Percentiles rank a stretch among this genome's conserved stretches.
Conservation (phyloP, 1,140 invertebrate species). For the fruit fly (Drosophila melanogaster) region DNA sequence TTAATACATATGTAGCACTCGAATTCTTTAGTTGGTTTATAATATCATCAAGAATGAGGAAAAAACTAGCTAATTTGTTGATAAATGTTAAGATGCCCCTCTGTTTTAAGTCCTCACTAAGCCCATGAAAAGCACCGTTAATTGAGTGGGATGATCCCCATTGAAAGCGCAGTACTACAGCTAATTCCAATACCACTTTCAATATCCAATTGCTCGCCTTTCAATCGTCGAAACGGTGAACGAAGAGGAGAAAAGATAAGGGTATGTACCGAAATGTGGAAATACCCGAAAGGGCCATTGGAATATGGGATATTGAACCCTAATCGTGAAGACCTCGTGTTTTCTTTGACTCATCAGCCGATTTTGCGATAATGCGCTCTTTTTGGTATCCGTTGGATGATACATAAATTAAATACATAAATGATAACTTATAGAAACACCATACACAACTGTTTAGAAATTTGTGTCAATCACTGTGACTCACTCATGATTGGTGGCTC, state of each 20-base stretch:
- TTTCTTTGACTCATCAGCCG: not conserved
- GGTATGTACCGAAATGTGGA: slow-evolving; percentile 1
- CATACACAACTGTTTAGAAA: not conserved
- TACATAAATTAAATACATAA: not conserved
- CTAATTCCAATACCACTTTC: slow-evolving; percentile 39
- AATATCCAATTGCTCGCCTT: slow-evolving; percentile 19
- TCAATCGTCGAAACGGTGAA: not conserved
- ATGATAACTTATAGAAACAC: not conserved
- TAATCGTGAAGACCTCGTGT: slow-evolving; percentile 5
- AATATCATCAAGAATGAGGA: not conserved
- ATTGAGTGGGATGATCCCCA: slow-evolving; percentile 43
- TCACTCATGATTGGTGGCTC: slow-evolving; percentile 1
- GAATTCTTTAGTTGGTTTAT: not conserved
- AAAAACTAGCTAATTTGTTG: too few relatives aligned
- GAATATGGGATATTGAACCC: slow-evolving; percentile 13
- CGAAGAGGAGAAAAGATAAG: not conserved
- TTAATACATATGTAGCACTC: too few relatives aligned
- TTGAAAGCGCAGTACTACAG: slow-evolving; percentile 19
- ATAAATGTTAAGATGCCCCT: not conserved
- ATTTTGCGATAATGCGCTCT: slow-evolving; percentile 1
- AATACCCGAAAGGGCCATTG: slow-evolving; percentile 6
- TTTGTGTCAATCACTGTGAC: not conserved
- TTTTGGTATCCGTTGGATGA: not conserved
- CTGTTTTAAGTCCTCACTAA: not conserved
- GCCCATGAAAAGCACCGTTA: slow-evolving; percentile 12